phyloP scores from a whole-genome alignment of 2,888 invertebrate species.

The Brachypalpus laphriformis region DNA sequence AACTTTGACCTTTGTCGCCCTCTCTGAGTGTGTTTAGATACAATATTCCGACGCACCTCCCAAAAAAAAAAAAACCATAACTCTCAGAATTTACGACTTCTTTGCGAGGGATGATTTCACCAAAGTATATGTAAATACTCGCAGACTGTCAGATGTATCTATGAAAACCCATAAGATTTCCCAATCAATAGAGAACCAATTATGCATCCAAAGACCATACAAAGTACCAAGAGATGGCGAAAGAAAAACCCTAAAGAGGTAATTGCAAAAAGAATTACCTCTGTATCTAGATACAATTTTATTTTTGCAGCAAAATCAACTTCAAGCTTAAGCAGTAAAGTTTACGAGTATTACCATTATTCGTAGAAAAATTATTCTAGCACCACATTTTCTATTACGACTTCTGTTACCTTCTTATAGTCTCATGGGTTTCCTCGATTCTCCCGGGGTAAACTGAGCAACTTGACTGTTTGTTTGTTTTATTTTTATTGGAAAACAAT shows the following conservation, averaged over 20 bases:
- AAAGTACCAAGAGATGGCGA: background rate
- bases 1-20: background rate
- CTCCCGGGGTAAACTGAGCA: slow-evolving; percentile 39
- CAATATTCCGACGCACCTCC: background rate
- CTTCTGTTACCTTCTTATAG: slow-evolving; percentile 7
- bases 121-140: slow-evolving; percentile 4
- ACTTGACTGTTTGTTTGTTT: slow-evolving; percentile 2
- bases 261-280: background rate
- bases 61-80: background rate
- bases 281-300: background rate
- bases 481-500: slow-evolving; percentile 54
- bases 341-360: slow-evolving; percentile 47
- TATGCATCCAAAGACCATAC: slow-evolving; percentile 19
- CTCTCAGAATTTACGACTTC: slow-evolving; percentile 14
- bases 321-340: slow-evolving; percentile 21
- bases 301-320: background rate
- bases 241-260: background rate
- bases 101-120: slow-evolving; percentile 13
- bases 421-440: slow-evolving; percentile 40
- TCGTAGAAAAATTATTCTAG: slow-evolving; percentile 58
- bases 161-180: slow-evolving; percentile 24
- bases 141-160: background rate
- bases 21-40: background rate
- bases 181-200: slow-evolving; percentile 52
- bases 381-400: slow-evolving; percentile 21